These are phyloP conservation scores for Metallyticus violacea DNA, from an alignment of 2,888 invertebrate species.

Conservation along the genomic window DNA sequence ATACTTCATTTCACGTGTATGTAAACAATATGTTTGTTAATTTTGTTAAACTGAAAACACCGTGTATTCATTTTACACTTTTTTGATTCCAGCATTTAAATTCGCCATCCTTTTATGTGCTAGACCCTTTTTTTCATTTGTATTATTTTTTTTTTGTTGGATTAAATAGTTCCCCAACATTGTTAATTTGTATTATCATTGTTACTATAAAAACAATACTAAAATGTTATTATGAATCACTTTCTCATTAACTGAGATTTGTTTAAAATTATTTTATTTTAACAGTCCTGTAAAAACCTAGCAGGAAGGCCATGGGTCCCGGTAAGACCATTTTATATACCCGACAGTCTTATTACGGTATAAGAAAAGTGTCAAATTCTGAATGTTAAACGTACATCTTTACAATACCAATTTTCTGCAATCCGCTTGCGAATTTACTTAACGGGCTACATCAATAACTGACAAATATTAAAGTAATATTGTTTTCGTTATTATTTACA, in stretches of 20 bases:
- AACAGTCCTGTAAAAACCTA: neutral
- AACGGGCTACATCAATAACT: no score
- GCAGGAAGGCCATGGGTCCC: neutral
- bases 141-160: neutral
- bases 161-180: neutral
- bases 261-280: neutral
- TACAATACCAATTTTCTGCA: no score
- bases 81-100: neutral
- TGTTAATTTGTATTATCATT: neutral
- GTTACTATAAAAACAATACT: neutral
- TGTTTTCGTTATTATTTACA: no score
- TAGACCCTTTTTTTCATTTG: neutral
- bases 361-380: neutral
- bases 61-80: neutral
- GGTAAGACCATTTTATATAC: neutral
- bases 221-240: neutral
- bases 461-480: no score
- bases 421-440: no score
- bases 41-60: neutral
- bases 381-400: neutral
- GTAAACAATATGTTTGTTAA: neutral
- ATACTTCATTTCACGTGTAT: neutral
- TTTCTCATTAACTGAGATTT: neutral
- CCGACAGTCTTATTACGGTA: neutral
- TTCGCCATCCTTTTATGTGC: neutral